Evolutionary conservation across 1,140 invertebrate species (phyloP), one percentile per base, ranked within the genome.

Genomic region (Linepithema humile): DNA sequence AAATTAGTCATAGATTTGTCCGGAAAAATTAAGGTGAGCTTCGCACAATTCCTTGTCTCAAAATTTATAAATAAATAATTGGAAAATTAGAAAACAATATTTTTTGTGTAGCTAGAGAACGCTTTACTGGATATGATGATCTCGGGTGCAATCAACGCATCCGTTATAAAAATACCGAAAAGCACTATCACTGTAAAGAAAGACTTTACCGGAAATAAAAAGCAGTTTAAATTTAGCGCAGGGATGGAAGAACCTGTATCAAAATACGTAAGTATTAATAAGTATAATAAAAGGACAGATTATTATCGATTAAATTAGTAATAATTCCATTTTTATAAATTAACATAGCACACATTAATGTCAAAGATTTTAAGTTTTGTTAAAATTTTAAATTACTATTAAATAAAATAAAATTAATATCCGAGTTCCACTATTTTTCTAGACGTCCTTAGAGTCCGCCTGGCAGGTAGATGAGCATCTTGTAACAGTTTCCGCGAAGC

Each of bases 161-260:
- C 95, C 0, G 92, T 96, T 35, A 92, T 97, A 23, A 94, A 94
- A 20, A 93, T 97, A 43, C 97, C 97, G 23, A 95, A 94, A 83
- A 95, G 96, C 17, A 95, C 95, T 70, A 93, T 96, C 60, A 92
- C 95, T 55, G 95, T 96, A 7, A 96, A 96, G 80, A 96, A 97
- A 86, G 96, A 97, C 89, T 96, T 97, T 62, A 95, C 95, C 0
- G 95, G 95, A 29, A 91, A 93, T 0, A 96, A 96, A 82, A 97
- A 96, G 53, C 90, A 94, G 6, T 73, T 97, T 0, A 95, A 95
- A 40, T 92, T 91, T 35, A 80, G 69, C 84, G 59, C 92, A 4
- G 57, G 86, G 12, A 80, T 93, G 1, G 80, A 85, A 5, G 84
- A 91, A 2, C 40, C 89, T 32, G 57, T 84, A 59, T 70, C 78